These are phyloP conservation scores for Mesorhabditis sp. DNA, from an alignment of 2,888 invertebrate species.

Conservation along the genomic window DNA sequence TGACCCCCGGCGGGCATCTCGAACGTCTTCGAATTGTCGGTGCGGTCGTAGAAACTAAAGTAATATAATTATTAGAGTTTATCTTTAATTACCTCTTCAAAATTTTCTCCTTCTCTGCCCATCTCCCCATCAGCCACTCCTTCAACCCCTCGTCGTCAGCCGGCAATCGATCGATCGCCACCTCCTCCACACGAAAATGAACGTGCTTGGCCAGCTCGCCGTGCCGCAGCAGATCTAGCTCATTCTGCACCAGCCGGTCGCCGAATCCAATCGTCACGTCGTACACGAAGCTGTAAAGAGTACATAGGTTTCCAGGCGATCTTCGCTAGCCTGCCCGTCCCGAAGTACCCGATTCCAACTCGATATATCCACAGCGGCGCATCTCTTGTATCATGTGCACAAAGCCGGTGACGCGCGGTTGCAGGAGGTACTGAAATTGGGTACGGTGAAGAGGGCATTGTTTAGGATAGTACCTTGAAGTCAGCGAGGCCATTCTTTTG, in stretches of 20 bases:
- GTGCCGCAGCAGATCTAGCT: constrained; percentile 68
- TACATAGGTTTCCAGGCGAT: too few relatives aligned
- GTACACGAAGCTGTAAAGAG: constrained; percentile 71
- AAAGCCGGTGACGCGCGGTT: constrained; percentile 80
- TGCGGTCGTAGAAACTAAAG: neutral
- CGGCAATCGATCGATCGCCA: constrained; percentile 44
- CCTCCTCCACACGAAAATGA: constrained; percentile 31
- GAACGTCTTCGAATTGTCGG: neutral
- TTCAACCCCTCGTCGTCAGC: constrained; percentile 53
- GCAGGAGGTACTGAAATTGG: constrained; percentile 68
- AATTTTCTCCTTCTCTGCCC: constrained; percentile 60
- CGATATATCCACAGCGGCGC: constrained; percentile 58
- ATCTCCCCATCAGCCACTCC: constrained; percentile 58
- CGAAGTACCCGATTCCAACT: neutral
- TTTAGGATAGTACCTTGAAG: constrained; percentile 62
- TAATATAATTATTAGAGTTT: neutral
- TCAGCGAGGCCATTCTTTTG: constrained; percentile 61
- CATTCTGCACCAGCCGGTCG: constrained; percentile 72
- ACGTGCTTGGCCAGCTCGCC: constrained; percentile 73
- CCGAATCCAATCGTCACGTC: constrained; percentile 79
- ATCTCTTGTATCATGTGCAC: constrained; percentile 62
- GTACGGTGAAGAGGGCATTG: too few relatives aligned
- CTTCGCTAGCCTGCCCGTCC: too few relatives aligned
- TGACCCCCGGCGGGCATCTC: neutral
- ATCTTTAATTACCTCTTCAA: constrained; percentile 39